These are phyloP conservation scores for Cydia fagiglandana DNA, from an alignment of 1,140 invertebrate species.

Conservation along the genomic window DNA sequence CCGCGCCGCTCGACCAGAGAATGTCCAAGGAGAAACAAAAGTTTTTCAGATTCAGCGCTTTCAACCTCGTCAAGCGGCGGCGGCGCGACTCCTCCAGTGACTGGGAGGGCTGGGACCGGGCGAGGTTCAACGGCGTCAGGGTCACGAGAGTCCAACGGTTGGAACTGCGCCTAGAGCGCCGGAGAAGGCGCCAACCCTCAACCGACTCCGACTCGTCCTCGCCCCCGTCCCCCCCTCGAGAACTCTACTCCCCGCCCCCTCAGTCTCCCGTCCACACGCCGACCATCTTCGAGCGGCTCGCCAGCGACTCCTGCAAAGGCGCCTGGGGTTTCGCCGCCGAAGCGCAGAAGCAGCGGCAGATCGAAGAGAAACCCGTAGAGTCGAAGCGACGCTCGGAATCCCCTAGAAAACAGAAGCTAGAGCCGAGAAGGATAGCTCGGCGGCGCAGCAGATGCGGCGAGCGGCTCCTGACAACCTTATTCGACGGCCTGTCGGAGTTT, in stretches of 20 bases:
- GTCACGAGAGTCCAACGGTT: conserved; percentile 60
- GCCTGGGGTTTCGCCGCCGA: conserved; percentile 90
- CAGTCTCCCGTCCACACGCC: conserved; percentile 41
- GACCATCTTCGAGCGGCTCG: conserved; percentile 77
- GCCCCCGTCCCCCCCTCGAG: conserved; percentile 30
- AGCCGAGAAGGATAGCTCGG: conserved; percentile 47
- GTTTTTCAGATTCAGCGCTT: conserved; percentile 88
- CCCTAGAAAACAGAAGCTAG: neutral
- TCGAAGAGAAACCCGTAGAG: conserved; percentile 47
- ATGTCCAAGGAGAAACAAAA: conserved; percentile 93
- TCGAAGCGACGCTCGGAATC: conserved; percentile 32
- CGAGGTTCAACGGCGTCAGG: conserved; percentile 56
- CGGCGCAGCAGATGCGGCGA: conserved; percentile 65
- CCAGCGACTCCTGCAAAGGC: conserved; percentile 74
- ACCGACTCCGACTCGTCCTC: conserved; percentile 33
- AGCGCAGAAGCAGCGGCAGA: conserved; percentile 75
- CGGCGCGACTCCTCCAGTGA: conserved; percentile 60
- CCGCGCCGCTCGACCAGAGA: conserved; percentile 79
- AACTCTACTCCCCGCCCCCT: conserved; percentile 23
- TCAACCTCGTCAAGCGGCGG: conserved; percentile 80
- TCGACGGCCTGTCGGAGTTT: conserved; percentile 91
- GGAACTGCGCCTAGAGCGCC: conserved; percentile 53
- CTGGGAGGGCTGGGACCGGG: conserved; percentile 59
- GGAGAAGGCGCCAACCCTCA: conserved; percentile 21
- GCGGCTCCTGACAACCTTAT: conserved; percentile 84